Percentiles rank a stretch among this genome's conserved stretches.
Conservation (phyloP, 2,888 invertebrate genomes). For the Ctenicera cuprea region DNA sequence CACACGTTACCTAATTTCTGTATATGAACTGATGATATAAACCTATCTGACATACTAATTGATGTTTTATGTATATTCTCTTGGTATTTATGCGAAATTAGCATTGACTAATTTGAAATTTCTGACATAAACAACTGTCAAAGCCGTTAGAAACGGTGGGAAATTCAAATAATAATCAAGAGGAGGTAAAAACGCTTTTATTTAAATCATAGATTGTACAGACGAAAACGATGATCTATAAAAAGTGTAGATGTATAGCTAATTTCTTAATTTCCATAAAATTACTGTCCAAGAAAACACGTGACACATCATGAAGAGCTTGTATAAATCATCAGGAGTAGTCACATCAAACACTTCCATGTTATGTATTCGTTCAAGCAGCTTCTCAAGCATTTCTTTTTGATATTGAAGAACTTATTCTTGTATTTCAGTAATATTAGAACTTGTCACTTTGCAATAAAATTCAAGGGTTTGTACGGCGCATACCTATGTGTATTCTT, state of each 20-base stretch:
- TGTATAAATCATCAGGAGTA: conserved; percentile 60
- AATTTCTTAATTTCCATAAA: conserved; percentile 57
- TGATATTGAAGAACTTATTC: background rate
- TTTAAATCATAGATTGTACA: background rate
- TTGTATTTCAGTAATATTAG: background rate
- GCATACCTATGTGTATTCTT: no score
- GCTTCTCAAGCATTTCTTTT: conserved; percentile 20
- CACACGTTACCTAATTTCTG: conserved; percentile 66
- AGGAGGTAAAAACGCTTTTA: conserved; percentile 6
- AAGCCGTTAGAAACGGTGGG: conserved; percentile 38
- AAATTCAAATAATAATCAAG: conserved; percentile 36
- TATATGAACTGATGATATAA: conserved; percentile 66
- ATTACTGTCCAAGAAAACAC: conserved; percentile 60
- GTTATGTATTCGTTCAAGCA: conserved; percentile 3
- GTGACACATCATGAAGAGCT: conserved; percentile 60
- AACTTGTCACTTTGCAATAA: background rate
- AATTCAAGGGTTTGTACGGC: no score
- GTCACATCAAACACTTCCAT: conserved; percentile 56
- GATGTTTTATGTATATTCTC: background rate
- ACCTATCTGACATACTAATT: conserved; percentile 58
- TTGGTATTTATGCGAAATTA: conserved; percentile 13
- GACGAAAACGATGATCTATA: background rate
- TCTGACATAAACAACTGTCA: conserved; percentile 34
- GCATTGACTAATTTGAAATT: conserved; percentile 26
- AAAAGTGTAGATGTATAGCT: background rate